A percentile compares a stretch with the other conserved stretches of the same genome.
These are phyloP conservation scores for Salvator merianae DNA, from an alignment of 2,113 vertebrate genomes.

Conservation along the genomic window DNA sequence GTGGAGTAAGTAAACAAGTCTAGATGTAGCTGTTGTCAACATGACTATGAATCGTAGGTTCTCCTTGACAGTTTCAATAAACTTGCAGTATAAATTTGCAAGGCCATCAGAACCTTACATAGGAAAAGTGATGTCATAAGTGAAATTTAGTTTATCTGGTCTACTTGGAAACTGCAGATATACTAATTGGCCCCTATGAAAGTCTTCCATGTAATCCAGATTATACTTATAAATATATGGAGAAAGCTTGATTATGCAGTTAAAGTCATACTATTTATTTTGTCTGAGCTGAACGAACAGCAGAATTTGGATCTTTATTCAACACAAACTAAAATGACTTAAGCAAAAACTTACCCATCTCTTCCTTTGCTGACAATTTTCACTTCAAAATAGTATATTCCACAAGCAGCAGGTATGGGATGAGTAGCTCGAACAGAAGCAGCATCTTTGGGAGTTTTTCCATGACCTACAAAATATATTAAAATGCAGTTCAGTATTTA, in stretches of 20 bases:
- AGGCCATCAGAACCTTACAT: neutral
- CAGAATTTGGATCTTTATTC: neutral
- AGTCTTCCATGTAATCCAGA: neutral
- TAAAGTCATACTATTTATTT: neutral
- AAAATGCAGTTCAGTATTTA: slow-evolving; percentile 18
- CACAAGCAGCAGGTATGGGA: slow-evolving; percentile 97
- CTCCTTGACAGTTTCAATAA: neutral
- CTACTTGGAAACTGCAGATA: neutral
- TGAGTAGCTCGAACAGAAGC: slow-evolving; percentile 97
- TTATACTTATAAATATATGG: neutral
- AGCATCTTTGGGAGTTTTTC: slow-evolving; percentile 98
- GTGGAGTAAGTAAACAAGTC: too few relatives aligned
- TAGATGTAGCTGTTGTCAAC: neutral
- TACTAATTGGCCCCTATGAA: neutral
- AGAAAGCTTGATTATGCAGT: neutral
- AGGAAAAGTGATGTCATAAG: neutral
- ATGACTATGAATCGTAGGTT: neutral
- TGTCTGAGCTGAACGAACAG: neutral
- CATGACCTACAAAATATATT: slow-evolving; percentile 84
- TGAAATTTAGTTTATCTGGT: neutral
- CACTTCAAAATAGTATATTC: slow-evolving; percentile 99
- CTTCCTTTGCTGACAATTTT: slow-evolving; percentile 99
- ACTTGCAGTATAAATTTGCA: neutral
- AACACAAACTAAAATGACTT: neutral
- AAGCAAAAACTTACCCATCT: slow-evolving; percentile 89